These are phyloP conservation scores for Teleogryllus oceanicus DNA, from an alignment of 2,888 invertebrate species.

Conservation along the genomic window DNA sequence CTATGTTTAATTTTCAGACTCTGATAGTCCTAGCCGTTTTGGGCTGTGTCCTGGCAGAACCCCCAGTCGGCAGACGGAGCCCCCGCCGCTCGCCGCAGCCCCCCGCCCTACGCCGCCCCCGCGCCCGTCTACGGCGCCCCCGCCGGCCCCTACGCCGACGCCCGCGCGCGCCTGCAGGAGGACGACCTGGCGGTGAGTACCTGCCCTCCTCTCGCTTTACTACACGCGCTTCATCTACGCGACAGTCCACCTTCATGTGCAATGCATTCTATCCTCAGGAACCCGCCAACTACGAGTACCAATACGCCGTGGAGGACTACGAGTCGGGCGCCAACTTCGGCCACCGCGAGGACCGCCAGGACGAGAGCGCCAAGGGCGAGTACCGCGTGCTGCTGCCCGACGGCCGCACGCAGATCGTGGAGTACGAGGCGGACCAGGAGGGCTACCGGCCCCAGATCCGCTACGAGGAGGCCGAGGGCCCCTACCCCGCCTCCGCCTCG, in stretches of 20 bases:
- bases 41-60: neutral
- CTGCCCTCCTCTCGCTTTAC: neutral
- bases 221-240: neutral
- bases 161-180: too few relatives aligned
- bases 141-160: neutral
- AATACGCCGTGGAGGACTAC: slow-evolving; percentile 61
- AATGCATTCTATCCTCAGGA: slow-evolving; percentile 46
- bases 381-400: slow-evolving; percentile 64
- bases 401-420: slow-evolving; percentile 61
- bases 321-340: slow-evolving; percentile 59
- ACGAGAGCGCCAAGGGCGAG: slow-evolving; percentile 60
- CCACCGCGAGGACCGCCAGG: slow-evolving; percentile 62
- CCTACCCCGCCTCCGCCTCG: slow-evolving; percentile 46
- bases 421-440: slow-evolving; percentile 60
- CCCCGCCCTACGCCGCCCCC: neutral
- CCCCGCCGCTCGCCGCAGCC: neutral
- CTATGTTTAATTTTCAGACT: too few relatives aligned
- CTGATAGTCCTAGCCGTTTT: too few relatives aligned
- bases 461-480: neutral
- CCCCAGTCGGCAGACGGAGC: neutral
- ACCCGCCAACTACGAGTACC: slow-evolving; percentile 62
- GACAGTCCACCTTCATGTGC: neutral
- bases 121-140: neutral
- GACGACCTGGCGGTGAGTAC: neutral
- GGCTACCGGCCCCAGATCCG: slow-evolving; percentile 46